phyloP scores from a whole-genome alignment of 2,797 vertebrate genomes.

The Allobates femoralis region DNA sequence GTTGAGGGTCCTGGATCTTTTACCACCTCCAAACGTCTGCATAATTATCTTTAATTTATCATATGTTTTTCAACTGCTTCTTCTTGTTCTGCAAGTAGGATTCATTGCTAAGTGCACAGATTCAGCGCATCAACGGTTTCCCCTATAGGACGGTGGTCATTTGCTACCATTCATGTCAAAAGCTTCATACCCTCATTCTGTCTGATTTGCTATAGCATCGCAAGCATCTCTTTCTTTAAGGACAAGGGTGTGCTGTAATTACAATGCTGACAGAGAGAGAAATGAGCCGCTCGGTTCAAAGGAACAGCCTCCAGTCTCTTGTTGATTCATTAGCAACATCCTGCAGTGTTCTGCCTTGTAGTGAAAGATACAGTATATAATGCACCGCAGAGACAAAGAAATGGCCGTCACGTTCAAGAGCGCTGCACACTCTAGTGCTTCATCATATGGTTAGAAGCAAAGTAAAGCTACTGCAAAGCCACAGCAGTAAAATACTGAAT shows the following conservation, averaged over 20 bases:
- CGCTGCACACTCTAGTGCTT: background rate
- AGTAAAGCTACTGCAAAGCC: background rate
- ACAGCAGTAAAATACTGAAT: background rate
- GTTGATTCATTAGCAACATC: constrained; percentile 58
- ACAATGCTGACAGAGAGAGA: constrained; percentile 50
- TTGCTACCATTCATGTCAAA: background rate
- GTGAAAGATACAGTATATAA: constrained; percentile 21
- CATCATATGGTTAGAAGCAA: background rate
- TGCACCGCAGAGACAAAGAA: constrained; percentile 5
- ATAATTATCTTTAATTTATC: no score
- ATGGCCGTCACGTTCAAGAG: constrained; percentile 6
- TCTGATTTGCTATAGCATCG: constrained; percentile 12
- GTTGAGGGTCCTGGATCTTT: no score
- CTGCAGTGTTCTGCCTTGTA: constrained; percentile 34
- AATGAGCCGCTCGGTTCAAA: constrained; percentile 44
- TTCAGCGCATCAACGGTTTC: background rate
- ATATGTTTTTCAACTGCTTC: no score
- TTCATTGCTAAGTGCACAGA: background rate
- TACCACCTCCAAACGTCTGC: no score
- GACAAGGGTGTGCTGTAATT: constrained; percentile 59
- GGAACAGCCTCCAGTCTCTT: constrained; percentile 46
- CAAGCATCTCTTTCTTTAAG: constrained; percentile 31
- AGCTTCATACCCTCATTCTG: constrained; percentile 32
- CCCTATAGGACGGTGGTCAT: background rate
- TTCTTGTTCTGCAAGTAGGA: background rate